phyloP scores from a whole-genome alignment of 2,797 vertebrate species.

The Xenops minutus region DNA sequence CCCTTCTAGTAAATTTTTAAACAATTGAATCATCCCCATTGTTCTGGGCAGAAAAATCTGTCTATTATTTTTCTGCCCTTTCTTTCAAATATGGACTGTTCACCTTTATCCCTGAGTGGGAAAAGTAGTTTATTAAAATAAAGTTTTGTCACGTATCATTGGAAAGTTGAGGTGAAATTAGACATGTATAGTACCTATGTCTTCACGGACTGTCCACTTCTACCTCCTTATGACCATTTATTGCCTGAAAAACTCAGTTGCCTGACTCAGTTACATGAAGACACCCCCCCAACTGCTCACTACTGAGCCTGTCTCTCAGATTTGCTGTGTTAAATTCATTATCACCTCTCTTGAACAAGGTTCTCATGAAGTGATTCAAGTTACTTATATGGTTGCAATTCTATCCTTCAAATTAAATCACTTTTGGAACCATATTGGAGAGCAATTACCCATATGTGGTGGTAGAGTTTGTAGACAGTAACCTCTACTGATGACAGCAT shows the following conservation, averaged over 20 bases:
- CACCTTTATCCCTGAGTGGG: background rate
- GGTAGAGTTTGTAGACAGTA: background rate
- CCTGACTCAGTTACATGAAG: background rate
- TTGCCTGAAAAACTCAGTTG: background rate
- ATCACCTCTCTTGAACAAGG: background rate
- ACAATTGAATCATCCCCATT: background rate
- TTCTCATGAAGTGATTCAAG: background rate
- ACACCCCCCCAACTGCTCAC: background rate
- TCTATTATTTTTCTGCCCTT: background rate
- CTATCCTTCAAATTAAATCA: background rate
- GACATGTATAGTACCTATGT: background rate
- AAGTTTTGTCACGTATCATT: background rate
- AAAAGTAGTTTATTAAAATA: background rate
- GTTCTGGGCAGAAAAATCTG: background rate
- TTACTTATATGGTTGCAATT: background rate
- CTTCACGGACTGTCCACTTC: background rate
- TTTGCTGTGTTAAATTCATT: background rate
- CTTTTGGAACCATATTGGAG: background rate
- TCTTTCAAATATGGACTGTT: background rate
- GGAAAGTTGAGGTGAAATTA: background rate
- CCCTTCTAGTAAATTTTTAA: background rate
- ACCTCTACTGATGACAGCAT: background rate
- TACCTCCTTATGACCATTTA: background rate
- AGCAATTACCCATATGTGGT: fast-evolving
- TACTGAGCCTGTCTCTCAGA: background rate